Evolutionary conservation across 92 coral and sea anemone species (phyloP).

Genomic region (Muricea muricata): DNA sequence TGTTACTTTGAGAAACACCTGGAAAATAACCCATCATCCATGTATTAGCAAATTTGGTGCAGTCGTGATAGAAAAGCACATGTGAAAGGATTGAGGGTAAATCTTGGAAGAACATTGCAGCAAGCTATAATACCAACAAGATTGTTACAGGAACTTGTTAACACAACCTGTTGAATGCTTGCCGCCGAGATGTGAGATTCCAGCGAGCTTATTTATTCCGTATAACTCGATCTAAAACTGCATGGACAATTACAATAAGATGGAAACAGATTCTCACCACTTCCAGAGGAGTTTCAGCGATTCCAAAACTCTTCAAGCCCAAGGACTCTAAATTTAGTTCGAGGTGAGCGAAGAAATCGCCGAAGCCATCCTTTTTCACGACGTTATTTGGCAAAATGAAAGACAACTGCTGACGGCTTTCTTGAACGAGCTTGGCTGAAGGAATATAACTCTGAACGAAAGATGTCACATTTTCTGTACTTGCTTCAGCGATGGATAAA

Average conservation of each 20-base stretch:
- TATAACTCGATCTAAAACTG: too few relatives aligned
- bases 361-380: slow-evolving; percentile 87
- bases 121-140: too few relatives aligned
- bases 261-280: slow-evolving; percentile 70
- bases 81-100: too few relatives aligned
- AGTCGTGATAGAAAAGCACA: too few relatives aligned
- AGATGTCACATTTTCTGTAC: slow-evolving; percentile 64
- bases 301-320: slow-evolving; percentile 91
- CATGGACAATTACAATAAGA: too few relatives aligned
- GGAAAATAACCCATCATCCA: not conserved
- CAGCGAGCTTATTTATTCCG: too few relatives aligned
- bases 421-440: slow-evolving; percentile 83
- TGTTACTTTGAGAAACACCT: slow-evolving; percentile 97
- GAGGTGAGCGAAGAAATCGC: slow-evolving; percentile 79
- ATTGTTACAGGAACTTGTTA: too few relatives aligned
- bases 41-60: too few relatives aligned
- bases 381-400: slow-evolving; percentile 91
- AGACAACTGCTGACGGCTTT: slow-evolving; percentile 83
- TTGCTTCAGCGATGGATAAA: slow-evolving; percentile 15
- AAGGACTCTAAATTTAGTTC: slow-evolving; percentile 76
- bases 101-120: too few relatives aligned
- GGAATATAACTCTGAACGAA: slow-evolving; percentile 86
- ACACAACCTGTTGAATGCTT: too few relatives aligned
- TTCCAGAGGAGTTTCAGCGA: slow-evolving; percentile 87
- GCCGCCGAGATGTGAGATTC: too few relatives aligned